Base-by-base conservation (phyloP, 2,797 vertebrate species). In the Pangasius mekongensis region DNA sequence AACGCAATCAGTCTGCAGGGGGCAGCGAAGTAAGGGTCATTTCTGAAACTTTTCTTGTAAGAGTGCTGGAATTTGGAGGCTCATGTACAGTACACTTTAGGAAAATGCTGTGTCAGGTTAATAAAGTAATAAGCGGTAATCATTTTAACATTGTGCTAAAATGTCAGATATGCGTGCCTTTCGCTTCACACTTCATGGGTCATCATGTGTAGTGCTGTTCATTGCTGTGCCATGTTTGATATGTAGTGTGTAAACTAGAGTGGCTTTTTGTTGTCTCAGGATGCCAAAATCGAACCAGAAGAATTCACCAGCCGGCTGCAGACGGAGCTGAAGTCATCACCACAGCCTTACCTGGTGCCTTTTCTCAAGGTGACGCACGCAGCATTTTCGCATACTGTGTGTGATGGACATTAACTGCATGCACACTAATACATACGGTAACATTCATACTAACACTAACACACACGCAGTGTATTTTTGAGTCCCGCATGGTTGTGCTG, bases 301-400 rank as follows among this genome's bases (percentile, higher is more conserved):
- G 97, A 98, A 93, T 97, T 97, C 94, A 98, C 97, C 91, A 97
- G 95, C 92, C 95, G 96, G 78, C 95, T 98, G 90, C 97, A 98
- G 64, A 95, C 95, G 0, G 97, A 98, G 91, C 96, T 98, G 58
- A 98, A 98, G 94, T 98, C 97, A 9, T 98, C 97, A 85, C 97
- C 97, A 3, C 97, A 97, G 94, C 97, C 97, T 77, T 97, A 98
- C 94, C 95, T 97, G 93, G 97, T 97, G 90, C 97, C 97, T 89
- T 98, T 98, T 91, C 97, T 98, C 76, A 98, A 98, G 97, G 97
- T 98, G 89, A 60, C 90, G 64, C 88, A 84, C n/a, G 47, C 56
- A 69, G 60, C 20, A 9, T 62, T 62, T 27, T 6, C 0, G 24
- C 24, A 3, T 20, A 62, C 16, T 47, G 43, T 13, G 49, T 52